Conservation (phyloP, 2,888 invertebrate species). For the Tetanocera ferruginea region DNA sequence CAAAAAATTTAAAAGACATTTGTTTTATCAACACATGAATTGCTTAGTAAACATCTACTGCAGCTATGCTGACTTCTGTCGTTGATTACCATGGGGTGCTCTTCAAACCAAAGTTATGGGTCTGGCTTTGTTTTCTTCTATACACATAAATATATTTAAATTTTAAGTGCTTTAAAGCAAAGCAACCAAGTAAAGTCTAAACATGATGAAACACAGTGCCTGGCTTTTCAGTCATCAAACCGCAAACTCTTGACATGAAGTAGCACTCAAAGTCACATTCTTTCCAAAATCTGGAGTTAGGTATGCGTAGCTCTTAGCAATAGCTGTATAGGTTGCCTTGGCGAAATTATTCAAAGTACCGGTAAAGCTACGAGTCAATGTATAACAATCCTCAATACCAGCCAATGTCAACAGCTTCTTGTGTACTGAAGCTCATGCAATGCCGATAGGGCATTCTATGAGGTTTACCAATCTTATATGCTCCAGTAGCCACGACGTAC, state of each 20-base stretch:
- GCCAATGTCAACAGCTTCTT: conserved; percentile 99
- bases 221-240: conserved; percentile 76
- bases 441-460: conserved; percentile 99
- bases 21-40: too few relatives aligned
- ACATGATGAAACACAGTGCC: conserved; percentile 59
- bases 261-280: conserved; percentile 91
- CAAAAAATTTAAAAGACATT: too few relatives aligned
- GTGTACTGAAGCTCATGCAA: conserved; percentile 98
- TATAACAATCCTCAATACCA: conserved; percentile 99
- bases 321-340: conserved; percentile 98
- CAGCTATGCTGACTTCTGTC: too few relatives aligned
- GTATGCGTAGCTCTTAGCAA: conserved; percentile 98
- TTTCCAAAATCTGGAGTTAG: conserved; percentile 99
- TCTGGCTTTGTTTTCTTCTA: too few relatives aligned
- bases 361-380: conserved; percentile 97
- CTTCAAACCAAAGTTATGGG: too few relatives aligned
- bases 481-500: conserved; percentile 99
- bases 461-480: conserved; percentile 99
- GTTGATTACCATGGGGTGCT: too few relatives aligned
- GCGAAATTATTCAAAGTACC: conserved; percentile 99
- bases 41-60: too few relatives aligned
- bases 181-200: conserved; percentile 57
- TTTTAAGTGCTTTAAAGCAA: conserved; percentile 5
- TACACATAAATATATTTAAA: conserved; percentile 19
- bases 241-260: conserved; percentile 98